Percentiles rank a stretch among this genome's conserved stretches.
Evolutionary conservation across 2,888 invertebrate species (phyloP).

Genomic region (Resseliella maxima): DNA sequence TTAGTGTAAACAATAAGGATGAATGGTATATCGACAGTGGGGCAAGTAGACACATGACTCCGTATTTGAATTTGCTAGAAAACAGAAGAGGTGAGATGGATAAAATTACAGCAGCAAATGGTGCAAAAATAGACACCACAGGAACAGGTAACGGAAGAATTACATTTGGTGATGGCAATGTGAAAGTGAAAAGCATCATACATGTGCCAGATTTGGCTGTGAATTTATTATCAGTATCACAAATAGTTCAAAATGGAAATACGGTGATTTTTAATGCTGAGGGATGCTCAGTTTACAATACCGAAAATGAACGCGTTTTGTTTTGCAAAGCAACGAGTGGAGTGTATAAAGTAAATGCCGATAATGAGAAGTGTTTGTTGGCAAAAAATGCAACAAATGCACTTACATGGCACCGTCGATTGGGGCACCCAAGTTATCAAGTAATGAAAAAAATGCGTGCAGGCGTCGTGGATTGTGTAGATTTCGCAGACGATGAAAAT

Average conservation of each 20-base stretch:
- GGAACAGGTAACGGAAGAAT: not conserved
- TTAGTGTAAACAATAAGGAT: not conserved
- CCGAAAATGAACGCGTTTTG: not conserved
- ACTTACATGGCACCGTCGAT: not conserved
- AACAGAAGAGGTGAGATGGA: conserved; percentile 54
- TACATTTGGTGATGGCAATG: not conserved
- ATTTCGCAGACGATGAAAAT: not conserved
- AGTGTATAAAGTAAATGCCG: not conserved
- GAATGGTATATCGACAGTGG: conserved; percentile 63
- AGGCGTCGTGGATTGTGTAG: not conserved
- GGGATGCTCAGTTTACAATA: conserved; percentile 24
- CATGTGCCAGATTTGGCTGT: not conserved
- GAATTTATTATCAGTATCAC: not conserved
- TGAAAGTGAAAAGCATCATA: not conserved
- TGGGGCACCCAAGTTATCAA: not conserved
- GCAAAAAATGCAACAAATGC: not conserved
- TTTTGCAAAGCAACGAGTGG: not conserved
- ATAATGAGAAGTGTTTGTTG: not conserved
- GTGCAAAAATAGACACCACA: not conserved
- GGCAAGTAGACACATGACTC: conserved; percentile 61
- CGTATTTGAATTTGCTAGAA: conserved; percentile 58
- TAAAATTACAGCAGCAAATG: conserved; percentile 58
- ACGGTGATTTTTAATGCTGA: not conserved
- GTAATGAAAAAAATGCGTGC: not conserved
- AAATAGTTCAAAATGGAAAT: not conserved